A percentile compares a stretch with the other conserved stretches of the same genome.
These are phyloP conservation scores for Centropyge bicolor DNA, from an alignment of 2,797 vertebrate species.

Conservation along the genomic window DNA sequence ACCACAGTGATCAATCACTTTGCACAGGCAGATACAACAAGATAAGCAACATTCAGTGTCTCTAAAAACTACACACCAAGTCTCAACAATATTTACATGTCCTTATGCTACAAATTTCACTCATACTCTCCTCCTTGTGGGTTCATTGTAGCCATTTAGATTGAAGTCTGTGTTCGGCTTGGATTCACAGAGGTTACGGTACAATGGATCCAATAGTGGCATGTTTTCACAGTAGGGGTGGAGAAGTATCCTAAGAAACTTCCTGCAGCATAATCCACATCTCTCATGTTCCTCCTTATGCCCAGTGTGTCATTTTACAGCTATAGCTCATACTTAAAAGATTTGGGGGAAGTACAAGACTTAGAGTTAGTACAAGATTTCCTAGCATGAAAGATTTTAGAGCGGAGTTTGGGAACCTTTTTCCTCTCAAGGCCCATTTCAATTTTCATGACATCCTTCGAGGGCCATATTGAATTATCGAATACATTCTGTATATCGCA, in stretches of 20 bases:
- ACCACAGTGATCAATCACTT: not conserved
- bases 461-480: too few relatives aligned
- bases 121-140: not conserved
- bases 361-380: too few relatives aligned
- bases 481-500: too few relatives aligned
- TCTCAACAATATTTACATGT: not conserved
- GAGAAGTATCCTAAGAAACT: not conserved
- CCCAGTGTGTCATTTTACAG: not conserved
- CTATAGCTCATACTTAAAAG: not conserved
- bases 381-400: too few relatives aligned
- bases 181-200: not conserved
- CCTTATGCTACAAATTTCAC: not conserved
- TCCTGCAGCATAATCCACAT: not conserved
- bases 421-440: too few relatives aligned
- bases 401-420: too few relatives aligned
- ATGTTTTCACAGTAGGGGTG: not conserved
- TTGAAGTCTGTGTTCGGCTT: not conserved
- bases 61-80: not conserved
- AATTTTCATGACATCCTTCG: too few relatives aligned
- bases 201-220: not conserved
- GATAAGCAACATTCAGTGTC: not conserved
- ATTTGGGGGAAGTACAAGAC: not conserved
- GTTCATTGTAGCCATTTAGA: not conserved
- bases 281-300: not conserved
- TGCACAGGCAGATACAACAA: not conserved